These are phyloP conservation scores for Zaprionus ghesquierei DNA, from an alignment of 1,140 invertebrate genomes.

Conservation along the genomic window DNA sequence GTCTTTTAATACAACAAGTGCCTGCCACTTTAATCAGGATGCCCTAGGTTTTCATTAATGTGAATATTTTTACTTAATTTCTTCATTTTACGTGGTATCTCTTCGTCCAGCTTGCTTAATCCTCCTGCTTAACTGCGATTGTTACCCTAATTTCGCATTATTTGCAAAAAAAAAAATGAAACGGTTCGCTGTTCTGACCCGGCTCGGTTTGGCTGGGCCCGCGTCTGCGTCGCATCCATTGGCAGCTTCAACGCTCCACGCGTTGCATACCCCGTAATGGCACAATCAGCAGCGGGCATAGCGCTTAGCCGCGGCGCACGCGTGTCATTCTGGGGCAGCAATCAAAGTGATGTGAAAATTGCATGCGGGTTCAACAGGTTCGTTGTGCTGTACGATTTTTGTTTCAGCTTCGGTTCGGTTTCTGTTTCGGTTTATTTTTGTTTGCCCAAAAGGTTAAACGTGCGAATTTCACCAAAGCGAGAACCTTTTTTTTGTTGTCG, in stretches of 20 bases:
- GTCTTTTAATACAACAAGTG: too few species aligned
- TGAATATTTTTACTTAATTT: too few species aligned
- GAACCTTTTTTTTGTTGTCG: not conserved
- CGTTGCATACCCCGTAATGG: constrained; percentile 40
- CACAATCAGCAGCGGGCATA: constrained; percentile 40
- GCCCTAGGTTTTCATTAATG: too few species aligned
- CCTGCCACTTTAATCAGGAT: too few species aligned
- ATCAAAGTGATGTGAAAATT: constrained; percentile 82
- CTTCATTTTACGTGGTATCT: not conserved
- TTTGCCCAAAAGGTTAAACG: constrained; percentile 81
- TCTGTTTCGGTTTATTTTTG: constrained; percentile 48
- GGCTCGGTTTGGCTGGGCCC: too few species aligned
- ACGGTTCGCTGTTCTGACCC: constrained; percentile 27
- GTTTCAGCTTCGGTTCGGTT: constrained; percentile 31
- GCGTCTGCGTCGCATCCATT: constrained; percentile 43
- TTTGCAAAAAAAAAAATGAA: constrained; percentile 60
- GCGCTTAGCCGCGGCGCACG: constrained; percentile 59
- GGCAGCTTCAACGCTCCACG: constrained; percentile 59
- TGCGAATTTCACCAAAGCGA: constrained; percentile 75
- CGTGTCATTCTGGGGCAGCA: constrained; percentile 77
- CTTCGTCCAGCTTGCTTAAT: not conserved
- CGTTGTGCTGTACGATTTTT: constrained; percentile 46
- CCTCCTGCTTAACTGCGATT: constrained; percentile 34
- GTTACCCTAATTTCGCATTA: constrained; percentile 71
- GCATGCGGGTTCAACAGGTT: constrained; percentile 80